phyloP scores from a whole-genome alignment of 2,113 vertebrate species.

The Hylia prasina region DNA sequence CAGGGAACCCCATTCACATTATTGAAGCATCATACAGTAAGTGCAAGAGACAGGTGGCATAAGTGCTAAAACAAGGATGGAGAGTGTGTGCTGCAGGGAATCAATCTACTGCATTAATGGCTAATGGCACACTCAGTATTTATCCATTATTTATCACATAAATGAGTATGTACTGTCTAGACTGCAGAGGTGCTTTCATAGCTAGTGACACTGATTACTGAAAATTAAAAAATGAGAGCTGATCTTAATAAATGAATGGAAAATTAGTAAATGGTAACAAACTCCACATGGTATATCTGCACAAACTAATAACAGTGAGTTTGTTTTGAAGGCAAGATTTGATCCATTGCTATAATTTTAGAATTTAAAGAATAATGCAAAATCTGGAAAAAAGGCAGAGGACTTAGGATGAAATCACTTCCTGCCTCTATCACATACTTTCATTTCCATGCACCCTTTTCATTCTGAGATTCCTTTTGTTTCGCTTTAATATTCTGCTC shows the following conservation, averaged over 20 bases:
- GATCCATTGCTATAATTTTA: background rate
- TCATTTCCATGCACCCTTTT: background rate
- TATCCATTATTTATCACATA: conserved; percentile 71
- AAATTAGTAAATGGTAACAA: conserved; percentile 45
- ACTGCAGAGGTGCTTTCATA: conserved; percentile 57
- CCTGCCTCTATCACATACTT: background rate
- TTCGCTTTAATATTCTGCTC: background rate
- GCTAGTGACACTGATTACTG: conserved; percentile 48
- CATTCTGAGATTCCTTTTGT: background rate
- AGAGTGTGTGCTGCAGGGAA: conserved; percentile 20
- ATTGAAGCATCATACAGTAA: background rate
- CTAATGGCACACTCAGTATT: conserved; percentile 59
- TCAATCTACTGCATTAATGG: conserved; percentile 58
- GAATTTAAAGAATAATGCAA: conserved; percentile 4
- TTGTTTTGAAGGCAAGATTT: background rate
- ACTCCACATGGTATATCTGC: background rate
- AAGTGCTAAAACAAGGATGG: conserved; percentile 57
- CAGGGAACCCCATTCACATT: conserved; percentile 25
- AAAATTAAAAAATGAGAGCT: conserved; percentile 53
- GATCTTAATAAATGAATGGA: conserved; percentile 56
- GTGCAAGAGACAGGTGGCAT: conserved; percentile 36
- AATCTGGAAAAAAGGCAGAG: background rate
- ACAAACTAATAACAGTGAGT: background rate
- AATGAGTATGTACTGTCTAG: conserved; percentile 63
- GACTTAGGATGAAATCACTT: background rate